Evolutionary conservation across 2,888 invertebrate genomes (phyloP).

Genomic region (Agonopterix subpropinquella): DNA sequence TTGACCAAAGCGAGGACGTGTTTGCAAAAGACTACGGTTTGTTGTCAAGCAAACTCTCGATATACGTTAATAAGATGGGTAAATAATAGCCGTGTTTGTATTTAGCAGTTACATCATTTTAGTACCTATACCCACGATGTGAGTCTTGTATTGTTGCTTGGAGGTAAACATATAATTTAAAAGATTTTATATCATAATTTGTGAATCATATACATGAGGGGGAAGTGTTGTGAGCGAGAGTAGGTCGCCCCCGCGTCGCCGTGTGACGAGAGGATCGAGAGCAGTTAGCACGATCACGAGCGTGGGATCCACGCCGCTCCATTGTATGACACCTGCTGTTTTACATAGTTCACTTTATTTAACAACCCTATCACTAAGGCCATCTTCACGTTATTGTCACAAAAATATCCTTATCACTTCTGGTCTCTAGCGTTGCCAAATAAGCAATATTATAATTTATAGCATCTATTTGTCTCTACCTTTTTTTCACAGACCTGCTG

Average conservation of each 20-base stretch:
- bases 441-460: conserved; percentile 18
- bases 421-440: conserved; percentile 5
- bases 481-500: conserved; percentile 25
- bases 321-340: conserved; percentile 35
- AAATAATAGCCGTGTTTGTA: conserved; percentile 47
- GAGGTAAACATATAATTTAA: conserved; percentile 2
- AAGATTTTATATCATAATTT: conserved; percentile 5
- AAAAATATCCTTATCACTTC: conserved; percentile 1
- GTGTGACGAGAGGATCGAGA: conserved; percentile 27
- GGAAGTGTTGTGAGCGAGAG: conserved; percentile 29
- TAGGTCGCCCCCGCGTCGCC: conserved; percentile 32
- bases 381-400: conserved; percentile 13
- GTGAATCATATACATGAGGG: conserved; percentile 18
- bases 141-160: neutral
- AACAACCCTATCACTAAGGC: conserved; percentile 35
- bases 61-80: conserved; percentile 49
- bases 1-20: conserved; percentile 40
- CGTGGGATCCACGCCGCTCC: conserved; percentile 40
- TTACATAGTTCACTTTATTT: conserved; percentile 7
- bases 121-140: conserved; percentile 16
- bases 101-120: conserved; percentile 56
- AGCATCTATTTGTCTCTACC: conserved; percentile 24
- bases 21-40: conserved; percentile 31
- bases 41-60: conserved; percentile 26
- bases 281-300: conserved; percentile 31